Percentiles rank a stretch among this genome's conserved stretches.
These are phyloP conservation scores for Platygyra sinensis DNA, from an alignment of 64 coral and sea anemone species.

Conservation along the genomic window DNA sequence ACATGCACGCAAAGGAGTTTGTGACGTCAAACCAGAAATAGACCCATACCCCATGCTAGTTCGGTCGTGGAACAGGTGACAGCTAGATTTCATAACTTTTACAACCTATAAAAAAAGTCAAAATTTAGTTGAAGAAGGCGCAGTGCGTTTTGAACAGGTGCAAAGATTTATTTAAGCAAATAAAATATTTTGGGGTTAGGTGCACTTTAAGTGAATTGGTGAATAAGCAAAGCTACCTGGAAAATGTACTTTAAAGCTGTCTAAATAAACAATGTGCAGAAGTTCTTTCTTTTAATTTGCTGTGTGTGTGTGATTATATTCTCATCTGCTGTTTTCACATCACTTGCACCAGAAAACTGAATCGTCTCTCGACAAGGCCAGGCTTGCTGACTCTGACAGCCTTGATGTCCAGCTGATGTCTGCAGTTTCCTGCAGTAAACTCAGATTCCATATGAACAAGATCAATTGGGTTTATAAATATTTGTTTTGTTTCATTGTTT, in stretches of 20 bases:
- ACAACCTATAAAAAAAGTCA: too few species aligned
- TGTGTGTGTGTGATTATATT: slow-evolving; percentile 11
- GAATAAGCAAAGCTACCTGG: too few species aligned
- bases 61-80: too few species aligned
- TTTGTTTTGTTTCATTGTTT: slow-evolving; percentile 44
- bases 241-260: neutral
- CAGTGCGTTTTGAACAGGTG: too few species aligned
- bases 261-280: neutral
- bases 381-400: neutral
- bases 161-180: too few species aligned
- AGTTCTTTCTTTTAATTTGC: neutral
- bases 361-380: neutral
- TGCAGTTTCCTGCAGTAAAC: neutral
- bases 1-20: too few species aligned
- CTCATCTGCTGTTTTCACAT: neutral
- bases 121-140: too few species aligned
- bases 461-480: neutral
- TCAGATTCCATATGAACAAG: neutral
- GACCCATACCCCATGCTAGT: too few species aligned
- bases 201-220: too few species aligned
- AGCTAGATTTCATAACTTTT: too few species aligned
- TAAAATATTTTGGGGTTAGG: too few species aligned
- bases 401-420: neutral
- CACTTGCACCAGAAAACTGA: slow-evolving; percentile 15
- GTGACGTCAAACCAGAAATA: too few species aligned